Conservation (phyloP, 2,113 vertebrate genomes). For the Pelusios castaneus region DNA sequence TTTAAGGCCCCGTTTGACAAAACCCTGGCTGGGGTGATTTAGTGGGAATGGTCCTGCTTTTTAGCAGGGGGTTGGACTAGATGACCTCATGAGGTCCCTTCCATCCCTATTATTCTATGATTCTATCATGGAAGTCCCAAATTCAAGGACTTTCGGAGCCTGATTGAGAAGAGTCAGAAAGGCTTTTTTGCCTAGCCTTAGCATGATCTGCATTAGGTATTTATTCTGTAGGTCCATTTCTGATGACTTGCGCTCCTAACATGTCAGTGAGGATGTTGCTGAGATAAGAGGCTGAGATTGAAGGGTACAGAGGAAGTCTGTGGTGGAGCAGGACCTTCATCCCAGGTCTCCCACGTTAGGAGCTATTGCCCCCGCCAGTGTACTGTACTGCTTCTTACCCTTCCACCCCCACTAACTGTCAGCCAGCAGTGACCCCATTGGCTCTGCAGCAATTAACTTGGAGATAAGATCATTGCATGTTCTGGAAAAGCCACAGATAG, state of each 20-base stretch:
- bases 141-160: too few relatives aligned
- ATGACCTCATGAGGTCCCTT: too few relatives aligned
- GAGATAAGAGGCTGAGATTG: neutral
- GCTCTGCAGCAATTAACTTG: too few relatives aligned
- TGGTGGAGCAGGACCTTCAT: neutral
- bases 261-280: neutral
- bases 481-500: too few relatives aligned
- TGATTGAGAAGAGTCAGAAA: neutral
- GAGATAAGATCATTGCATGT: neutral
- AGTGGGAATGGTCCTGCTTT: too few relatives aligned
- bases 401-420: neutral
- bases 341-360: neutral
- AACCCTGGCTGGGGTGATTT: too few relatives aligned
- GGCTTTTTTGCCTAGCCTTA: neutral
- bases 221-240: neutral
- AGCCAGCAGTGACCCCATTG: neutral
- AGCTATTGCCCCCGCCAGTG: neutral
- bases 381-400: neutral
- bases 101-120: too few relatives aligned
- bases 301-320: neutral
- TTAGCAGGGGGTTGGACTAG: too few relatives aligned
- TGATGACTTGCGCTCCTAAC: neutral
- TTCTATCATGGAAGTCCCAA: too few relatives aligned
- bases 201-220: neutral
- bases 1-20: too few relatives aligned